Evolutionary conservation across 2,888 invertebrate genomes (phyloP), one percentile per base, ranked within the genome.

Genomic region (Xylota sylvarum): DNA sequence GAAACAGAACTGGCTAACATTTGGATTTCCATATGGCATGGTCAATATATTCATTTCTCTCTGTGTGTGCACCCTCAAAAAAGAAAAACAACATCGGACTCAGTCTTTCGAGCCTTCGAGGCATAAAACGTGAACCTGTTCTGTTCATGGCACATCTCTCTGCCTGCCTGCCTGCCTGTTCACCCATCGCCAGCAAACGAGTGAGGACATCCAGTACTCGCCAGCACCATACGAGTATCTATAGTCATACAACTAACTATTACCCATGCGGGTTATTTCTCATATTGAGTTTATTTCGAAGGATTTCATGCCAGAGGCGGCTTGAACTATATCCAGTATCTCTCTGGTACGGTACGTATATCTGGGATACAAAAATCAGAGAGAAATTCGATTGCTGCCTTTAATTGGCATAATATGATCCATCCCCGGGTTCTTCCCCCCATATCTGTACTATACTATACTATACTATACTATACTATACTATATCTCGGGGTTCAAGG

Each of bases 341-440:
- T 52, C 23, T 43, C 52, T 64, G 60, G 60, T 52, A 65, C 35
- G 27, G 37, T 60, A 27, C 55, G 30, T 56, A 52, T 65, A 64
- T 40, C 64, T 65, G 65, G 67, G 40, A 65, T 50, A 60, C 37
- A 81, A 85, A 85, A 85, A 85, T 85, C 85, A 85, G 64, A 81
- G 81, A 76, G 85, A 74, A 81, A 85, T 72, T 85, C 80, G 81
- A 85, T 81, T 85, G 80, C 81, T 81, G 80, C 76, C 65, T 81
- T 81, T 85, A 85, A 85, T 85, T 85, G 85, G 85, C 64, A 81
- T 85, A 85, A 85, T 81, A 81, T 58, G 85, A 85, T 81, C 81
- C 76, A 76, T 76, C 40, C 37, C 35, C 43, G 40, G 80, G 50
- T 62, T 35, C 23, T 27, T 17, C 17, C 27, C 19, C 9, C 9